These are phyloP conservation scores for Tetrao urogallus DNA, from an alignment of 2,113 vertebrate genomes.

Conservation along the genomic window DNA sequence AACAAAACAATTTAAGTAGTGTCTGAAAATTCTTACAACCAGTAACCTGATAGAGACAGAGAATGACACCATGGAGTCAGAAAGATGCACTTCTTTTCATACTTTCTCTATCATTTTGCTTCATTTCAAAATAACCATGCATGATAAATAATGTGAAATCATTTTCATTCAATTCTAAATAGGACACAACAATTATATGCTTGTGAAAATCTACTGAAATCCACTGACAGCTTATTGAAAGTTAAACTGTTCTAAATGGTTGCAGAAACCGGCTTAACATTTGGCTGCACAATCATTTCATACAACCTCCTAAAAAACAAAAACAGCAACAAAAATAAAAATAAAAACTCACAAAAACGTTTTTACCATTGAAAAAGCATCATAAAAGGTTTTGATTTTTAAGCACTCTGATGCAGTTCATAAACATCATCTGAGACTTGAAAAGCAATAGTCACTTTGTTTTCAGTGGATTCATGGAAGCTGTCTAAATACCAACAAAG, in stretches of 20 bases:
- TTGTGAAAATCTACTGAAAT: neutral
- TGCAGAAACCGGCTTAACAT: neutral
- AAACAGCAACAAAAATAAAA: neutral
- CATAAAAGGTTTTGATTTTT: neutral
- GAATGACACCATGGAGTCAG: neutral
- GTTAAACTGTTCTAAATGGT: neutral
- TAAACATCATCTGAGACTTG: neutral
- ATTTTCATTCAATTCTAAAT: neutral
- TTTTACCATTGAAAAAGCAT: fast-evolving
- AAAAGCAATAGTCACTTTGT: slow-evolving; percentile 36
- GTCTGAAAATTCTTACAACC: neutral
- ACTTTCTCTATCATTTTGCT: neutral
- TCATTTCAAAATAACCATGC: neutral
- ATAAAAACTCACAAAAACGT: neutral
- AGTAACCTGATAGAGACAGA: neutral
- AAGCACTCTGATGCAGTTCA: neutral
- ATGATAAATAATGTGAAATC: neutral
- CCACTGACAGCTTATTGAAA: neutral
- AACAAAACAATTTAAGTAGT: neutral
- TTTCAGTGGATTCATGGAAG: slow-evolving; percentile 3
- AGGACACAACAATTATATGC: neutral
- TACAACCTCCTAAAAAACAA: neutral
- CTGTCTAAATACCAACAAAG: neutral
- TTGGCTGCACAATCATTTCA: neutral
- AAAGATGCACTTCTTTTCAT: neutral